Evolutionary conservation across 2,113 vertebrate species (phyloP).

Genomic region (Oostethus manadensis): DNA sequence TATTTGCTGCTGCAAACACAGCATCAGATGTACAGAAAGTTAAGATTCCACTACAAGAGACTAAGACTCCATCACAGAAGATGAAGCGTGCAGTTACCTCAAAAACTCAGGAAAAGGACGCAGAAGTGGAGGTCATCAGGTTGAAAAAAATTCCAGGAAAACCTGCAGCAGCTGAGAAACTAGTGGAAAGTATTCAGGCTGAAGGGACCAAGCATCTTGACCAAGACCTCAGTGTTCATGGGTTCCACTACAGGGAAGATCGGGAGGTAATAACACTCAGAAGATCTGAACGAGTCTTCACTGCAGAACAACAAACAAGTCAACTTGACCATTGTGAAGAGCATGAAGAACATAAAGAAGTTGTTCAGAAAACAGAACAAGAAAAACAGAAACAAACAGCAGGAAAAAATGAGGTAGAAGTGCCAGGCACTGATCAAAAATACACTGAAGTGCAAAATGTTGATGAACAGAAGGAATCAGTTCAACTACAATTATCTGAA

Average conservation of each 20-base stretch:
- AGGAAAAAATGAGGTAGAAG: conserved; percentile 27
- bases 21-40: conserved; percentile 61
- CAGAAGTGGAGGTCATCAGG: conserved; percentile 55
- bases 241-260: conserved; percentile 47
- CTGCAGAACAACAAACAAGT: conserved; percentile 23
- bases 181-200: conserved; percentile 46
- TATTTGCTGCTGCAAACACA: conserved; percentile 46
- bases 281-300: conserved; percentile 45
- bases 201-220: conserved; percentile 30
- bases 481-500: conserved; percentile 47
- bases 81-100: conserved; percentile 56
- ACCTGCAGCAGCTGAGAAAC: conserved; percentile 47
- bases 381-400: conserved; percentile 37
- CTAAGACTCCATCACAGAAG: conserved; percentile 27
- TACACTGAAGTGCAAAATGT: conserved; percentile 41
- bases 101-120: conserved; percentile 51
- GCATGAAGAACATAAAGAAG: conserved; percentile 8
- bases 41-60: conserved; percentile 45
- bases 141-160: conserved; percentile 57
- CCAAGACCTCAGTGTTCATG: conserved; percentile 31
- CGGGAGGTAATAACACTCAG: conserved; percentile 36
- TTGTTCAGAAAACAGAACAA: conserved; percentile 22
- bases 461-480: conserved; percentile 41
- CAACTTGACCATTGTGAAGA: conserved; percentile 28
- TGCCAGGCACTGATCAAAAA: conserved; percentile 33